A percentile compares a stretch with the other conserved stretches of the same genome.
Evolutionary conservation across 2,888 invertebrate genomes (phyloP).

Genomic region (Cosmia trapezina): DNA sequence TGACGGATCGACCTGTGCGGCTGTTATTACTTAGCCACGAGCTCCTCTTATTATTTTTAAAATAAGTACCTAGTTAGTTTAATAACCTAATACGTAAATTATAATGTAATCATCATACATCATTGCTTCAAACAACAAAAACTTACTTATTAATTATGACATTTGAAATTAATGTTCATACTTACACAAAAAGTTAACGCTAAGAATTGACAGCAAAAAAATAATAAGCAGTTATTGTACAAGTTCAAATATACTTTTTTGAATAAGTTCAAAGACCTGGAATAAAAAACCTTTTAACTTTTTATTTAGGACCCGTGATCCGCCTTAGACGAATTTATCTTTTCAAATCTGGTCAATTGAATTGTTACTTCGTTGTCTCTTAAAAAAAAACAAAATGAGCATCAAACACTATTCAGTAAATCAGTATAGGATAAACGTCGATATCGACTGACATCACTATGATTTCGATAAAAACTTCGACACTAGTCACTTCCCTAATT

Average conservation of each 20-base stretch:
- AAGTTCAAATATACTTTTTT: conserved; percentile 1
- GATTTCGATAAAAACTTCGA: too few relatives aligned
- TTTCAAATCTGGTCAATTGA: neutral
- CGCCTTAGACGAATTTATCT: neutral
- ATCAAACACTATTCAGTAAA: too few relatives aligned
- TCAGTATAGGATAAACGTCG: too few relatives aligned
- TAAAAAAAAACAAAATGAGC: too few relatives aligned
- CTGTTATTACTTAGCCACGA: too few relatives aligned
- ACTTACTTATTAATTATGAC: conserved; percentile 2
- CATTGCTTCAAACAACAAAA: conserved; percentile 10
- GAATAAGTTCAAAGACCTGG: conserved; percentile 12
- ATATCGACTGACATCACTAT: too few relatives aligned
- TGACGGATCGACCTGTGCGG: too few relatives aligned
- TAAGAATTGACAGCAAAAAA: conserved; percentile 15
- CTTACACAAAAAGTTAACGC: conserved; percentile 4
- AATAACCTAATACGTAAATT: too few relatives aligned
- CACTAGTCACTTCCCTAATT: too few relatives aligned
- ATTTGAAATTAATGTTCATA: conserved; percentile 6
- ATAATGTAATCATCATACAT: neutral
- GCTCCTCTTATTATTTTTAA: too few relatives aligned
- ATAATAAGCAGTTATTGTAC: neutral
- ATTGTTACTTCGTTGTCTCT: too few relatives aligned
- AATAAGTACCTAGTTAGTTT: too few relatives aligned
- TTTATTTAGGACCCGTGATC: neutral
- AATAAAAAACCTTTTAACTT: neutral